A percentile compares a stretch with the other conserved stretches of the same genome.
Evolutionary conservation across 2,113 vertebrate species (phyloP).

Genomic region (Pogonocichla stellata): DNA sequence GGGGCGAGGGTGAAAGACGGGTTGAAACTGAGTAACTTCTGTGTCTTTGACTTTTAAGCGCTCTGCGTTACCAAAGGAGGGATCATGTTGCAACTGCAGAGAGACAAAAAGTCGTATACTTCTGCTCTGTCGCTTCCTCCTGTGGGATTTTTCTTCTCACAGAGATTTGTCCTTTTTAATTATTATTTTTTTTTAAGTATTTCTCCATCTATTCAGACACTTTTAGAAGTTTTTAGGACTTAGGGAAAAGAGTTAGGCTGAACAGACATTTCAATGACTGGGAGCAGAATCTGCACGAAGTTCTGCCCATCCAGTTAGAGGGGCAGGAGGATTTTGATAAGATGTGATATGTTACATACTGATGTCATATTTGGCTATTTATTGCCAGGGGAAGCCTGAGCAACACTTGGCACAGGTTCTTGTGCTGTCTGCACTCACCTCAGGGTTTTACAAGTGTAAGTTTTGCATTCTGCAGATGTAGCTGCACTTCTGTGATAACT

Average conservation of each 20-base stretch:
- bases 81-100: slow-evolving; percentile 42
- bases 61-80: slow-evolving; percentile 21
- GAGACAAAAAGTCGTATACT: slow-evolving; percentile 21
- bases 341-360: neutral
- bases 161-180: neutral
- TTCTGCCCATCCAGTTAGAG: neutral
- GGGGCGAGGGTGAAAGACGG: neutral
- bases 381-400: neutral
- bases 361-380: neutral
- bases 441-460: neutral
- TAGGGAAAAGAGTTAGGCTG: neutral
- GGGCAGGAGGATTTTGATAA: neutral
- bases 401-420: neutral
- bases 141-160: neutral
- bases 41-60: slow-evolving; percentile 9
- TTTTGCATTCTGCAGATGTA: neutral
- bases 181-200: neutral
- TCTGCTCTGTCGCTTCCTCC: neutral
- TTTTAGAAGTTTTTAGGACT: neutral
- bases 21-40: slow-evolving; percentile 4
- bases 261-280: neutral
- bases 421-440: neutral
- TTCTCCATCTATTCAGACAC: neutral
- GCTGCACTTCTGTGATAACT: neutral
- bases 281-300: neutral